Base-by-base conservation (phyloP, 2,797 vertebrate species). In the Loris lydekkerianus region DNA sequence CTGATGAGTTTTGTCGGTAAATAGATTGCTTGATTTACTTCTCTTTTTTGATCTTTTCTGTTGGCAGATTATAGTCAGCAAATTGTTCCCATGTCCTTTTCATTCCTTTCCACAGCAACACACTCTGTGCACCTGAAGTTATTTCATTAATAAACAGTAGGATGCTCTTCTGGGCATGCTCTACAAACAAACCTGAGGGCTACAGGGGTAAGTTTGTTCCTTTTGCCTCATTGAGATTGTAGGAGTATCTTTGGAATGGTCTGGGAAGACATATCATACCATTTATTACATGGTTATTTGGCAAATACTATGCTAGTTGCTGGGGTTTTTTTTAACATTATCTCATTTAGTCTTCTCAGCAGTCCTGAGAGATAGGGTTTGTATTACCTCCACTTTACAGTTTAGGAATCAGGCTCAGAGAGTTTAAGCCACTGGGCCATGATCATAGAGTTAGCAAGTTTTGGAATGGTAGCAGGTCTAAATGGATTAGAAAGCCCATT, bases 101-200 rank as follows among this genome's bases (percentile, higher is more conserved):
- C 81, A 92, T 98, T 86, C 94, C 67, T 75, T 94, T 96, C 95
- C 69, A n/a, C 93, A 99, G 99, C 98, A 99, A 99, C 97, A 99
- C 99, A 1, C 99, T 99, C 98, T 99, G 99, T 95, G 99, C 99
- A 94, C 99, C 99, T 97, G 99, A 99, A 97, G 99, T 99, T 75
- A 97, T 99, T 95, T 99, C 99, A 76, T 99, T 99, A 96, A 98
- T 99, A 98, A 99, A 99, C 98, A 99, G 99, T n/a, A 99, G 99
- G 95, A 99, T 99, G 99, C 99, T 99, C 70, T 99, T 99, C 98
- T 99, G 99, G 99, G 99, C 99, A 25, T 99, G 99, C 97, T 99
- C 99, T 95, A 99, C 99, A 97, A 99, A 99, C 98, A 99, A 99
- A 98, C 99, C 99, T 60, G 99, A 99, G 98, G 99, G 99, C 95